phyloP scores from a whole-genome alignment of 2,113 vertebrate species.

The Ibidorhyncha struthersii region DNA sequence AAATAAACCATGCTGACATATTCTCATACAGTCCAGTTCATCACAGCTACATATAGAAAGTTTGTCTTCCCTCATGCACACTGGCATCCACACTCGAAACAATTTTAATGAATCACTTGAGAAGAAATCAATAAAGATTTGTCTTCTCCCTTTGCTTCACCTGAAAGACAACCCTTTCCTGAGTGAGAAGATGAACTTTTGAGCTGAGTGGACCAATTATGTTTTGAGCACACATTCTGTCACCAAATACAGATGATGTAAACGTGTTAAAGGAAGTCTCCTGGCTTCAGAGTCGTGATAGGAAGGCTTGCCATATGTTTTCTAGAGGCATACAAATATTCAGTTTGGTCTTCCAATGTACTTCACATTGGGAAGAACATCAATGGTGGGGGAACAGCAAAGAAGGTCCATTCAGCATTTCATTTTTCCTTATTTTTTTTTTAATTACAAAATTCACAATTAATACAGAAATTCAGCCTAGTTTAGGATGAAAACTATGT shows the following conservation, averaged over 20 bases:
- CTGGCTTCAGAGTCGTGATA: neutral
- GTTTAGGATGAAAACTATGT: neutral
- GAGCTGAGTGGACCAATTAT: neutral
- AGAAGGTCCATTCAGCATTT: neutral
- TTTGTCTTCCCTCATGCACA: neutral
- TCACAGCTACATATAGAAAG: neutral
- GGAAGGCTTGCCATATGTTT: neutral
- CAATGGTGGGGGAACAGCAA: rapidly evolving
- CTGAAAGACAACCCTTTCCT: neutral
- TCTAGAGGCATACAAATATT: neutral
- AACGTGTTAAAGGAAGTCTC: neutral
- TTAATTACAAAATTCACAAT: neutral
- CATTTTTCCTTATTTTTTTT: neutral
- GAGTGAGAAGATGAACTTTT: neutral
- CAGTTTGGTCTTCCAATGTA: neutral
- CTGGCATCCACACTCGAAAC: neutral
- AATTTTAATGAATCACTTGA: neutral
- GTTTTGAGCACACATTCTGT: neutral
- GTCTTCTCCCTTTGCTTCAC: neutral
- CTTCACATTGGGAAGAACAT: neutral
- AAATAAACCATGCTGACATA: neutral
- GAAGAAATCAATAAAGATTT: neutral
- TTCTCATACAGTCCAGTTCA: neutral
- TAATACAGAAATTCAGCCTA: neutral
- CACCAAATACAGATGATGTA: neutral